Evolutionary conservation across 2,888 invertebrate species (phyloP).

Genomic region (Limnephilus marmoratus): DNA sequence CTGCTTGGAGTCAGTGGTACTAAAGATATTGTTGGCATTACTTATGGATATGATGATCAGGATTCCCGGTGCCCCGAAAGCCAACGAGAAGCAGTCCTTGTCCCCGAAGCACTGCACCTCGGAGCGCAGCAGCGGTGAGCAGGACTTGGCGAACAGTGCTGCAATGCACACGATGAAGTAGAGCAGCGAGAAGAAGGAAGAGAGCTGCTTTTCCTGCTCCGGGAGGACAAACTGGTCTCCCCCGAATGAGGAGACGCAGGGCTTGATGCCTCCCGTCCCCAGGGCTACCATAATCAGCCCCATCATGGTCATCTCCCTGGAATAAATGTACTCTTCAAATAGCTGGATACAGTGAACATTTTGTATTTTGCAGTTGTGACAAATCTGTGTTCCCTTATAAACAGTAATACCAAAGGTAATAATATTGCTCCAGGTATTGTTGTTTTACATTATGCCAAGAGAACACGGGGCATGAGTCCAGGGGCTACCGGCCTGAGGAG

Average conservation of each 20-base stretch:
- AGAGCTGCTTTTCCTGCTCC: conserved; percentile 80
- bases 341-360: not conserved
- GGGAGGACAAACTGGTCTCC: conserved; percentile 86
- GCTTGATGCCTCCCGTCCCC: conserved; percentile 90
- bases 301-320: conserved; percentile 79
- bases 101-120: conserved; percentile 82
- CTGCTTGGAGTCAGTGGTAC: not conserved
- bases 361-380: not conserved
- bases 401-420: not conserved
- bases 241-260: conserved; percentile 89
- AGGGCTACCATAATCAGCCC: conserved; percentile 84
- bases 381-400: not conserved
- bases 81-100: conserved; percentile 83
- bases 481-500: too few relatives aligned
- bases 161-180: conserved; percentile 84
- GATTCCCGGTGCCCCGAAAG: conserved; percentile 87
- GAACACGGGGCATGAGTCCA: too few relatives aligned
- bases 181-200: conserved; percentile 86
- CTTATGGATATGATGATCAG: conserved; percentile 84
- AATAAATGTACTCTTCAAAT: conserved; percentile 64
- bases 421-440: not conserved
- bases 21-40: conserved; percentile 70
- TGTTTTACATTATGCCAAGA: too few relatives aligned
- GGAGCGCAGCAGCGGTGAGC: conserved; percentile 85
- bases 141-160: conserved; percentile 83